Conservation (phyloP, 2,797 vertebrate species). For the Microctenopoma stevenorrisi region DNA sequence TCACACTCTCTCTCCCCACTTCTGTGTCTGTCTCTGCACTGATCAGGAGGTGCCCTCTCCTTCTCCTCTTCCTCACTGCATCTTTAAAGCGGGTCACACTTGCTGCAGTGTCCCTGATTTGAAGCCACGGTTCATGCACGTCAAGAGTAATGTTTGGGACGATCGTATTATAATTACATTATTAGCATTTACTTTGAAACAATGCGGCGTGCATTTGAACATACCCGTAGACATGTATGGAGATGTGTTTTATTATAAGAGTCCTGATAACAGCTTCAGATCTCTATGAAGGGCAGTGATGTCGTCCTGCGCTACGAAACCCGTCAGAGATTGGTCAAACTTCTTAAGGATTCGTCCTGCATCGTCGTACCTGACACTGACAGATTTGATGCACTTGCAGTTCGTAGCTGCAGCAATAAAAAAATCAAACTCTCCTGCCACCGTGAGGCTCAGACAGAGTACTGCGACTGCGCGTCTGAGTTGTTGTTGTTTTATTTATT, state of each 20-base stretch:
- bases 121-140: conserved; percentile 32
- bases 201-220: neutral
- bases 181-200: neutral
- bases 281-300: neutral
- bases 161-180: conserved; percentile 1
- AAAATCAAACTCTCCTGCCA: conserved; percentile 20
- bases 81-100: conserved; percentile 89
- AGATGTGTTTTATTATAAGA: too few species aligned
- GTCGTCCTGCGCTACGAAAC: neutral
- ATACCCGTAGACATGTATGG: fast-evolving
- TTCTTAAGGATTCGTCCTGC: conserved; percentile 30
- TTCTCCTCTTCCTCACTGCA: conserved; percentile 88
- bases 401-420: conserved; percentile 17
- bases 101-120: conserved; percentile 82
- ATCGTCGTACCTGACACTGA: conserved; percentile 31
- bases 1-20: conserved; percentile 82
- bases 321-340: conserved; percentile 39
- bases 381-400: conserved; percentile 39
- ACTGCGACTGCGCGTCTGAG: conserved; percentile 11
- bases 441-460: neutral
- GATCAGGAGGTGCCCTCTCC: conserved; percentile 91
- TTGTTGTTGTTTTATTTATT: too few species aligned
- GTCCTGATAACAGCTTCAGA: fast-evolving
- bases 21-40: conserved; percentile 69
- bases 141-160: conserved; percentile 8